These are phyloP conservation scores for Idaea aversata DNA, from an alignment of 2,888 invertebrate species.

Conservation along the genomic window DNA sequence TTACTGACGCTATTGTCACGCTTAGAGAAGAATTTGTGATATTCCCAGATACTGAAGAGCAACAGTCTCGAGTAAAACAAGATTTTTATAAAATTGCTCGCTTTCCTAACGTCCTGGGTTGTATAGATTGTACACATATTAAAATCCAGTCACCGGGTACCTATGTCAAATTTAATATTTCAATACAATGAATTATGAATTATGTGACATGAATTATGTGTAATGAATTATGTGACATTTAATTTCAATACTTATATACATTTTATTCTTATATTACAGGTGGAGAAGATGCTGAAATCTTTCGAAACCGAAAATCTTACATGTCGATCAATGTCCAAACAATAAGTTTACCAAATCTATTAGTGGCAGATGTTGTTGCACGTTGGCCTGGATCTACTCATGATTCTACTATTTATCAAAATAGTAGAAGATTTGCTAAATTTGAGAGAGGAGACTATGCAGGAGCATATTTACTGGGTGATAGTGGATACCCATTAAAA, in stretches of 20 bases:
- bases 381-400: slow-evolving; percentile 10
- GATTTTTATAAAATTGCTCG: slow-evolving; percentile 3
- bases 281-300: slow-evolving; percentile 26
- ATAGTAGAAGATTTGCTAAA: slow-evolving; percentile 8
- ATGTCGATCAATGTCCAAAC: slow-evolving; percentile 5
- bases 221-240: no score
- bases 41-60: slow-evolving; percentile 8
- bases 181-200: no score
- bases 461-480: slow-evolving; percentile 19
- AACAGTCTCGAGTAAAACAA: background rate
- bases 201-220: no score
- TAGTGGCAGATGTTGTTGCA: slow-evolving; percentile 9
- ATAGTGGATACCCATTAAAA: slow-evolving; percentile 36
- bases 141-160: slow-evolving; percentile 8
- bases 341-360: slow-evolving; percentile 6
- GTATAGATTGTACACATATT: slow-evolving; percentile 8
- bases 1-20: slow-evolving; percentile 14
- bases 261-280: slow-evolving; percentile 14
- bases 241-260: background rate
- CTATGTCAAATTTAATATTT: slow-evolving; percentile 2
- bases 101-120: slow-evolving; percentile 9
- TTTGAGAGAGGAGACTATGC: slow-evolving; percentile 19
- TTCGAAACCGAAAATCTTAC: slow-evolving; percentile 14
- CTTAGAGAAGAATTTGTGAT: slow-evolving; percentile 4
- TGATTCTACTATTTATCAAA: slow-evolving; percentile 13